Percentiles rank a stretch among this genome's conserved stretches.
phyloP scores from a whole-genome alignment of 2,888 invertebrate species.

The Melanophora roralis region DNA sequence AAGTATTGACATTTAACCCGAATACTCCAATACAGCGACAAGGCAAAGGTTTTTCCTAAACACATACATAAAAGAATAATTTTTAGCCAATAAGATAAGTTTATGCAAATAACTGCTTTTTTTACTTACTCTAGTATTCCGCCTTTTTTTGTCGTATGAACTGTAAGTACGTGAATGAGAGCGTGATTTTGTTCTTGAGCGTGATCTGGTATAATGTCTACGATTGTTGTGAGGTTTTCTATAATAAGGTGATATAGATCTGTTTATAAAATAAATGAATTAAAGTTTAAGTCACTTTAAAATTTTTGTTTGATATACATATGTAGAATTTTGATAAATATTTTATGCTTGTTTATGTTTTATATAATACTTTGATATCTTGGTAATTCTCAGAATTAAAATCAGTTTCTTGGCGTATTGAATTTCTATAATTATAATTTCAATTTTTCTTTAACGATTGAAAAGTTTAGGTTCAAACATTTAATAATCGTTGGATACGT shows the following conservation, averaged over 20 bases:
- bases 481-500: not conserved
- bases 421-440: not conserved
- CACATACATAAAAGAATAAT: not conserved
- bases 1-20: constrained; percentile 94
- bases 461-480: not conserved
- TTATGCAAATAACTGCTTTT: not conserved
- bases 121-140: constrained; percentile 60
- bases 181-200: constrained; percentile 38
- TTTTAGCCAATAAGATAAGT: not conserved
- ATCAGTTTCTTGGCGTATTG: not conserved
- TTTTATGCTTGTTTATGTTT: not conserved
- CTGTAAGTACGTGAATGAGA: constrained; percentile 60
- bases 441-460: not conserved
- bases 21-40: constrained; percentile 96
- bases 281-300: not conserved
- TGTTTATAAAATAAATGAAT: constrained; percentile 23
- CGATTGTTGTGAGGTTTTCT: constrained; percentile 45
- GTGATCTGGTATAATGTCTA: constrained; percentile 30
- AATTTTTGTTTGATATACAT: too few species aligned
- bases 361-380: not conserved
- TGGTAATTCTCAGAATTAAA: not conserved
- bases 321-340: too few species aligned
- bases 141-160: constrained; percentile 55
- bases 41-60: constrained; percentile 82
- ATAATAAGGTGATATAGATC: constrained; percentile 61